Percentiles rank a stretch among this genome's conserved stretches.
Conservation (phyloP, 2,888 invertebrate species). For the Allygus modestus region DNA sequence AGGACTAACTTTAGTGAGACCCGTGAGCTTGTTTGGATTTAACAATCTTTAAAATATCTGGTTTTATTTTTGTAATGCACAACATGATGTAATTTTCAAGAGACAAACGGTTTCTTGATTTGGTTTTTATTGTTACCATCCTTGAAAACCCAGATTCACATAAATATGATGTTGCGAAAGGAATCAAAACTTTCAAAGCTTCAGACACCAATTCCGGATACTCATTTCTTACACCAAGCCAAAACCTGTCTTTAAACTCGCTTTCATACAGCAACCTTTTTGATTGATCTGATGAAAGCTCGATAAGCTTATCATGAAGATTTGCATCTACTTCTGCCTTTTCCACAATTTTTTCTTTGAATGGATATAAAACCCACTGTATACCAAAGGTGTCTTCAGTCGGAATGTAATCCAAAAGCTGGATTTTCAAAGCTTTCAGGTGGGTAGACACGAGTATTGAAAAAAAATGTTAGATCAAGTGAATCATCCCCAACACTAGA, state of each 20-base stretch:
- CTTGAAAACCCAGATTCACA: constrained; percentile 51
- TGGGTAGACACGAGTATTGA: constrained; percentile 32
- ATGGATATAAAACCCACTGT: constrained; percentile 10
- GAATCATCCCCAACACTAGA: constrained; percentile 14
- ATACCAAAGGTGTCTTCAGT: constrained; percentile 5
- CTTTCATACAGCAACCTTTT: constrained; percentile 3
- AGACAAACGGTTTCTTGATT: constrained; percentile 41
- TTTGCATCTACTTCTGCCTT: constrained; percentile 6
- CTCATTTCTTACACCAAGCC: background rate
- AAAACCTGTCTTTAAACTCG: constrained; percentile 19
- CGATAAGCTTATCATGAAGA: constrained; percentile 43
- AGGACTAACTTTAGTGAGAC: no score
- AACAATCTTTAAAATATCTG: constrained; percentile 44
- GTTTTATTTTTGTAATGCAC: constrained; percentile 30
- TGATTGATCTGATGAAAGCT: constrained; percentile 42
- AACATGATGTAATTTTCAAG: constrained; percentile 39
- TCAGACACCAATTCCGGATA: constrained; percentile 28
- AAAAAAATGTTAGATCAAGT: constrained; percentile 33
- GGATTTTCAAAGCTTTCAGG: background rate
- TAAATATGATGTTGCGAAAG: constrained; percentile 45
- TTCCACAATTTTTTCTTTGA: constrained; percentile 20
- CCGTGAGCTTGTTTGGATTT: no score
- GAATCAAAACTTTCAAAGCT: constrained; percentile 46
- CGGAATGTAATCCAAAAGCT: constrained; percentile 32
- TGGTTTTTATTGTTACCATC: constrained; percentile 48